Conservation (phyloP, 2,888 invertebrate genomes). For the Oligia fasciuncula region DNA sequence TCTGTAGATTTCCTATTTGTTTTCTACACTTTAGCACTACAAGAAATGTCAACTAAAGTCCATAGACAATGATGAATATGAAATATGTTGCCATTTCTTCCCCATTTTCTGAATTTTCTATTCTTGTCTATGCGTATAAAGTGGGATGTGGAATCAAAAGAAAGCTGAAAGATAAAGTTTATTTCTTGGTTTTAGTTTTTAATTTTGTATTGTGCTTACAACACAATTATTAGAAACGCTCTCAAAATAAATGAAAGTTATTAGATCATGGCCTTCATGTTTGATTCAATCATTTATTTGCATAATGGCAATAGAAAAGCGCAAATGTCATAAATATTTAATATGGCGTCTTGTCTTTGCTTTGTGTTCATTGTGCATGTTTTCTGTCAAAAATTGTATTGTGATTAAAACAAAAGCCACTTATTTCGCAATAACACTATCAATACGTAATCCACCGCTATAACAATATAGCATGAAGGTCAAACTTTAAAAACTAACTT, state of each 20-base stretch:
- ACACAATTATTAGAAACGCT: not conserved
- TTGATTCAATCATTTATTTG: not conserved
- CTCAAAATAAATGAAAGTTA: not conserved
- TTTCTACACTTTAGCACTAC: constrained; percentile 37
- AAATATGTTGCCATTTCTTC: constrained; percentile 38
- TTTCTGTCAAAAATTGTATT: constrained; percentile 66
- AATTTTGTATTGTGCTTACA: not conserved
- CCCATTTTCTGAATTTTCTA: not conserved
- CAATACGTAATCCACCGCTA: constrained; percentile 43
- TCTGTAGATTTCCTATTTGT: constrained; percentile 51
- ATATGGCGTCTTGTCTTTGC: constrained; percentile 73
- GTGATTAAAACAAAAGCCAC: constrained; percentile 55
- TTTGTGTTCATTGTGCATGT: constrained; percentile 70
- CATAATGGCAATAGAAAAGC: constrained; percentile 35
- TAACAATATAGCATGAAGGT: constrained; percentile 65
- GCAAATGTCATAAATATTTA: constrained; percentile 65
- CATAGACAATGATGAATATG: constrained; percentile 48
- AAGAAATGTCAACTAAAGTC: constrained; percentile 51
- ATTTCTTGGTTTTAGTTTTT: not conserved
- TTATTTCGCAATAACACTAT: constrained; percentile 59
- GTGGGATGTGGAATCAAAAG: not conserved
- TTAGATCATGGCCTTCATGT: not conserved
- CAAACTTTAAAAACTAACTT: constrained; percentile 50
- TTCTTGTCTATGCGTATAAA: constrained; percentile 31
- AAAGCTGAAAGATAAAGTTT: not conserved